Evolutionary conservation across 2,797 vertebrate species (phyloP).

Genomic region (Cyprinodon diabolis): DNA sequence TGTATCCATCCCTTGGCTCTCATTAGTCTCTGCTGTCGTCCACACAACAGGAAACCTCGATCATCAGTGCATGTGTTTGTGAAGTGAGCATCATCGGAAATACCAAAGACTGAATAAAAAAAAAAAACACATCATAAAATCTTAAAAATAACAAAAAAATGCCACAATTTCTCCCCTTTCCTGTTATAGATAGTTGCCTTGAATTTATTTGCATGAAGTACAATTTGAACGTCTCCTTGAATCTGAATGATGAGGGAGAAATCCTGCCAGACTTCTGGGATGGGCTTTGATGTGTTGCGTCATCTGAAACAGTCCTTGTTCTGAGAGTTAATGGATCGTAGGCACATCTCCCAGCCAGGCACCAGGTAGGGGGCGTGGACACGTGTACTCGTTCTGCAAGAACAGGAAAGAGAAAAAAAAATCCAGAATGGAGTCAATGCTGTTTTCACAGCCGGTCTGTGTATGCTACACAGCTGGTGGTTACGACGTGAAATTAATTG

Average conservation of each 20-base stretch:
- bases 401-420: conserved; percentile 11
- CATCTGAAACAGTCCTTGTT: conserved; percentile 35
- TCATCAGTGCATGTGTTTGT: conserved; percentile 25
- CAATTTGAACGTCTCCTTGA: conserved; percentile 29
- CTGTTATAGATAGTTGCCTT: conserved; percentile 26
- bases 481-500: conserved; percentile 70
- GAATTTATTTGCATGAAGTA: conserved; percentile 30
- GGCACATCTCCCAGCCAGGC: conserved; percentile 82
- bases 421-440: conserved; percentile 39
- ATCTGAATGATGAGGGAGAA: conserved; percentile 23
- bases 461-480: conserved; percentile 44
- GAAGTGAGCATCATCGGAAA: conserved; percentile 32
- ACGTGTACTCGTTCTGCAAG: conserved; percentile 82
- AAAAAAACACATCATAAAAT: conserved; percentile 46
- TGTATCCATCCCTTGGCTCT: conserved; percentile 34
- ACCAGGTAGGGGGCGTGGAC: conserved; percentile 82
- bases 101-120: conserved; percentile 46
- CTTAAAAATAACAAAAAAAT: conserved; percentile 43
- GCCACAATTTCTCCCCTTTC: conserved; percentile 22
- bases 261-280: conserved; percentile 42
- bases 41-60: conserved; percentile 23
- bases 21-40: conserved; percentile 28
- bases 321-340: conserved; percentile 75
- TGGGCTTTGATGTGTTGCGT: conserved; percentile 34
- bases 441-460: conserved; percentile 50